Conservation (phyloP, 2,797 vertebrate species). For the Girardinus metallicus region DNA sequence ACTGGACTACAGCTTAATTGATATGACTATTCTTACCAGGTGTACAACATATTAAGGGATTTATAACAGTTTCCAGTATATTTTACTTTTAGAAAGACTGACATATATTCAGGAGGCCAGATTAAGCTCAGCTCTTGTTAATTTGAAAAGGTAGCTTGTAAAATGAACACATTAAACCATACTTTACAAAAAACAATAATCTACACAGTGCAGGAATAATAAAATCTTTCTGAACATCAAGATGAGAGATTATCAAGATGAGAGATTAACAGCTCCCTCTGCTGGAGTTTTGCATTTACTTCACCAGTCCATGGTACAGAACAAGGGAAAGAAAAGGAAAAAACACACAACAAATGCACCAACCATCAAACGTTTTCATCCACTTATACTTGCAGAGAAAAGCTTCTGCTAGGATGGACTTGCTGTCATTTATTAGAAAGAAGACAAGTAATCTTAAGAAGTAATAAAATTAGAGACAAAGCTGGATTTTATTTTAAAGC, state of each 20-base stretch:
- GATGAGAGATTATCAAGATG: neutral
- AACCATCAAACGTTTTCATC: neutral
- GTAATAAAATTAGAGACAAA: neutral
- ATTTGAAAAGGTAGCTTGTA: neutral
- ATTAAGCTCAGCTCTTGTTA: neutral
- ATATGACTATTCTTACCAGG: neutral
- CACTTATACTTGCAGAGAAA: neutral
- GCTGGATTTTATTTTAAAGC: neutral
- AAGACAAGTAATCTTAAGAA: neutral
- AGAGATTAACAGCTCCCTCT: constrained; percentile 16
- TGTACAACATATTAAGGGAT: neutral
- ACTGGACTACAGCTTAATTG: neutral
- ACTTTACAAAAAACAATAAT: neutral
- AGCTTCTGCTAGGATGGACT: too few species aligned
- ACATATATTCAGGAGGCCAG: neutral
- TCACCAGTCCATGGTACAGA: neutral
- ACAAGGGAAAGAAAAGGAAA: neutral
- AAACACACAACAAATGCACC: neutral
- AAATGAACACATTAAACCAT: neutral
- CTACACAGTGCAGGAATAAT: neutral
- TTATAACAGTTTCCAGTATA: neutral
- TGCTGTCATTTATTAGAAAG: neutral
- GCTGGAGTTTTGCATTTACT: neutral
- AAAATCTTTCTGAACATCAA: neutral
- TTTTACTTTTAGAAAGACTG: neutral